A percentile compares a stretch with the other conserved stretches of the same genome.
These are phyloP conservation scores for Bucco capensis DNA, from an alignment of 2,113 vertebrate species.

Conservation along the genomic window DNA sequence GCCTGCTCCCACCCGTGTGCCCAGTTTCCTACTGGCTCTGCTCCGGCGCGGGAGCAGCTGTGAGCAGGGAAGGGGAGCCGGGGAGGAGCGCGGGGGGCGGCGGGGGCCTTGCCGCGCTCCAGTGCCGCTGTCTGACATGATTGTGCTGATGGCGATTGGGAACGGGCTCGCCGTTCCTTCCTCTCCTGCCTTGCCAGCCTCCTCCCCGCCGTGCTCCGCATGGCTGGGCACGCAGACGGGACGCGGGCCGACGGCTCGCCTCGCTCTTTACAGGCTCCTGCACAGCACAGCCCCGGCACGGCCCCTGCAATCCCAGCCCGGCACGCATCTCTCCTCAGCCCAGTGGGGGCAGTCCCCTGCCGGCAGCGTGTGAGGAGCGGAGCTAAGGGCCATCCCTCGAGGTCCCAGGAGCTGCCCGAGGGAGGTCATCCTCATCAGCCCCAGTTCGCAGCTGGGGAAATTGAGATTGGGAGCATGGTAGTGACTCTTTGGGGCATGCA, in stretches of 20 bases:
- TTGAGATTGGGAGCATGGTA: neutral
- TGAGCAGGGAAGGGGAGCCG: fast-evolving
- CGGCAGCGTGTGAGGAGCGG: fast-evolving
- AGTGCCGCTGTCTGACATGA: slow-evolving; percentile 2
- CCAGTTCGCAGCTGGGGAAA: slow-evolving; percentile 41
- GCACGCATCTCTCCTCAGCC: fast-evolving
- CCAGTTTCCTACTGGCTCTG: fast-evolving
- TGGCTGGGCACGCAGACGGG: slow-evolving; percentile 3
- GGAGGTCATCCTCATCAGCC: slow-evolving; percentile 17
- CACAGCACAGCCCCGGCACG: neutral
- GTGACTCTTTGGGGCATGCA: neutral
- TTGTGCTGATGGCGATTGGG: neutral
- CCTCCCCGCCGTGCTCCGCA: neutral
- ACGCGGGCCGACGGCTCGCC: slow-evolving; percentile 3
- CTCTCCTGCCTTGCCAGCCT: neutral
- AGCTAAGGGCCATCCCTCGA: neutral
- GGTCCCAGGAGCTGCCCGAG: neutral
- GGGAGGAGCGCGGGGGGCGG: neutral
- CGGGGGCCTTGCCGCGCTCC: neutral
- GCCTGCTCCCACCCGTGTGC: neutral
- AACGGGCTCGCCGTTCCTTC: neutral
- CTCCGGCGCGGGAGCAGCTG: neutral
- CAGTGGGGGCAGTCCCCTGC: neutral
- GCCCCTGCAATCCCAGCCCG: neutral
- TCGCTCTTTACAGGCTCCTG: neutral